These are phyloP conservation scores for Tokudaia tokunoshimensis DNA, from an alignment of 2,797 vertebrate species.

Conservation along the genomic window DNA sequence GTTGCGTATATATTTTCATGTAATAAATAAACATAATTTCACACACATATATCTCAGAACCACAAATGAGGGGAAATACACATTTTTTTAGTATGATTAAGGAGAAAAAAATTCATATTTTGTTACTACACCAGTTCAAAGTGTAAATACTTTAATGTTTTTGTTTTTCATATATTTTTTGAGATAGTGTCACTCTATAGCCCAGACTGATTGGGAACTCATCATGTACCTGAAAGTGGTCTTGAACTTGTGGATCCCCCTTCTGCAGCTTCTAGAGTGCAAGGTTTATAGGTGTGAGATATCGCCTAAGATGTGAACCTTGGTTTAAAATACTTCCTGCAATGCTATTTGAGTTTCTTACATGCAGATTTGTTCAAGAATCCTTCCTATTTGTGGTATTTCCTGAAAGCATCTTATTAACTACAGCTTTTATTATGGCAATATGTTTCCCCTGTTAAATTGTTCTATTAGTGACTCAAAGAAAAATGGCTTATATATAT, in stretches of 20 bases:
- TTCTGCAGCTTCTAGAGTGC: not conserved
- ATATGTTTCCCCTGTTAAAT: slow-evolving; percentile 11
- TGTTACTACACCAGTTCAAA: slow-evolving; percentile 28
- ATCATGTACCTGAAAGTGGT: not conserved
- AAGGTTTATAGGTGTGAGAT: not conserved
- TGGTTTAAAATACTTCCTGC: slow-evolving; percentile 29
- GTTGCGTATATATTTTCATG: not conserved
- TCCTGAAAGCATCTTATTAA: slow-evolving; percentile 36
- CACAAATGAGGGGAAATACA: not conserved
- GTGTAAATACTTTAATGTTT: slow-evolving; percentile 31
- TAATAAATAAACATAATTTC: not conserved
- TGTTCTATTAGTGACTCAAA: slow-evolving; percentile 41
- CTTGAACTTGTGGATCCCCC: not conserved
- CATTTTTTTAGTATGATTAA: not conserved
- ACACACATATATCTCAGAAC: not conserved
- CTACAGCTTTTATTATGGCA: slow-evolving; percentile 13
- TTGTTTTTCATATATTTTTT: slow-evolving; percentile 42
- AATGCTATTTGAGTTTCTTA: slow-evolving; percentile 25
- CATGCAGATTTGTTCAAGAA: slow-evolving; percentile 1
- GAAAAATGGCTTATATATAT: not conserved
- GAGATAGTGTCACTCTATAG: not conserved
- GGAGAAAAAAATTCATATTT: slow-evolving; percentile 19
- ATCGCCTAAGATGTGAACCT: not conserved
- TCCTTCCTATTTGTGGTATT: slow-evolving; percentile 8
- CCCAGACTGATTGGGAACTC: not conserved